phyloP scores from a whole-genome alignment of 2,797 vertebrate genomes.

The Thaleichthys pacificus region DNA sequence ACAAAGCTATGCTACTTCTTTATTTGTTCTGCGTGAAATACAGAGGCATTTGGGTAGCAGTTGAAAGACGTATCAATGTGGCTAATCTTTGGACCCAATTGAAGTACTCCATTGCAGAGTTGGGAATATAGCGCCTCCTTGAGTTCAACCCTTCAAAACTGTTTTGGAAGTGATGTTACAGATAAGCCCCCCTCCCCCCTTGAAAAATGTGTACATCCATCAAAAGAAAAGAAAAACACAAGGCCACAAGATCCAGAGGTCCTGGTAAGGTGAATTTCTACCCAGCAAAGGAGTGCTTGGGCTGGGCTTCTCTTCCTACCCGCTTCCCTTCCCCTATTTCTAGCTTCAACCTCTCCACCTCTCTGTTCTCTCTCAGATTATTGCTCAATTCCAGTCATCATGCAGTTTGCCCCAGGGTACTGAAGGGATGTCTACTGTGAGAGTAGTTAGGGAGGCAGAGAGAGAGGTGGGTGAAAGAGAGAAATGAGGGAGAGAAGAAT shows the following conservation, averaged over 20 bases:
- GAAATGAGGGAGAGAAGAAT: not conserved
- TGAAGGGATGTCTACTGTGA: not conserved
- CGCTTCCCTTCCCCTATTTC: not conserved
- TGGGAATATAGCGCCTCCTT: too few relatives aligned
- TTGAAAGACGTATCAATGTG: too few relatives aligned
- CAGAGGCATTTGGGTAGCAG: not conserved
- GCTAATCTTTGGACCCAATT: not conserved
- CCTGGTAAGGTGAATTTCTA: slow-evolving; percentile 26
- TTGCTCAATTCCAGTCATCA: not conserved
- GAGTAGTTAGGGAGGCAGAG: not conserved
- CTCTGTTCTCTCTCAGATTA: not conserved
- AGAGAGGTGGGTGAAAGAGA: not conserved
- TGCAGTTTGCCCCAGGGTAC: not conserved
- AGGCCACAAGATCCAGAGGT: too few relatives aligned
- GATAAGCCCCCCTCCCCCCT: too few relatives aligned
- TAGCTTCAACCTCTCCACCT: not conserved
- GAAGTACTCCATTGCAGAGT: slow-evolving; percentile 13
- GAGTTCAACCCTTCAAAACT: too few relatives aligned
- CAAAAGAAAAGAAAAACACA: too few relatives aligned
- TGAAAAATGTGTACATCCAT: too few relatives aligned
- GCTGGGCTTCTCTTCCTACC: slow-evolving; percentile 2
- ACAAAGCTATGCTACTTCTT: not conserved
- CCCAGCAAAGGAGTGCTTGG: slow-evolving; percentile 16
- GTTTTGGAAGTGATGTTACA: too few relatives aligned
- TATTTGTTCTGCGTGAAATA: not conserved